Base-by-base conservation (phyloP, 2,888 invertebrate species). In the Halictus quadricinctus region DNA sequence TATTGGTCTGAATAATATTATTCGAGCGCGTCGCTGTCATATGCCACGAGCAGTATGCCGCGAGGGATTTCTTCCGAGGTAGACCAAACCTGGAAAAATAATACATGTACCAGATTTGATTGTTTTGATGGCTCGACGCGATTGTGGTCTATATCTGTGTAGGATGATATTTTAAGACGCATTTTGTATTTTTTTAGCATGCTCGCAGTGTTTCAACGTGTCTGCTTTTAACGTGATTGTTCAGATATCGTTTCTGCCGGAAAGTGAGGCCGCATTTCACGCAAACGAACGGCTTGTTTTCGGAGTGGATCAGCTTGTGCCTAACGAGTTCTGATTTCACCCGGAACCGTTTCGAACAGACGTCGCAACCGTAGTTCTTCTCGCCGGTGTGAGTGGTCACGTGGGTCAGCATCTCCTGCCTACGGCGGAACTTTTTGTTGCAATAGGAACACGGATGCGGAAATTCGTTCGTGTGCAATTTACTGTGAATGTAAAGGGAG, bases 261-360 rank as follows among this genome's bases (percentile, higher is more conserved):
- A 96, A 96, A 66, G 94, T 93, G n/a, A 95, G 88, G 5, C 95
- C 95, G 88, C 96, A 96, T 21, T 93, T 92, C 6, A 91, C 90
- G 90, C 96, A 96, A 64, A 92, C 90, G 87, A 95, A 95, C 8
- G 95, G 95, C 87, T 95, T 95, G 43, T 94, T 95, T 78, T 95
- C 95, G 2, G 95, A 95, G 91, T 96, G 96, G 72, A 95, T 94
- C 6, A 95, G 93, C 73, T 94, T 94, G 90, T 97, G 97, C 76
- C 95, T 95, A 90, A 95, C 95, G 41, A 97, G 93, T 90, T 96
- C 96, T 89, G 96, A 96, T 69, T 96, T 96, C 84, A 96, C 91
- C 1, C 96, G 94, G 91, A 96, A 96, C 48, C 95, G 93, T 82
- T 94, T 95, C 12, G 95, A 95, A 92, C 96, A 96, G 21, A 92